Evolutionary conservation across 2,888 invertebrate species (phyloP).

Genomic region (Urechis unicinctus): DNA sequence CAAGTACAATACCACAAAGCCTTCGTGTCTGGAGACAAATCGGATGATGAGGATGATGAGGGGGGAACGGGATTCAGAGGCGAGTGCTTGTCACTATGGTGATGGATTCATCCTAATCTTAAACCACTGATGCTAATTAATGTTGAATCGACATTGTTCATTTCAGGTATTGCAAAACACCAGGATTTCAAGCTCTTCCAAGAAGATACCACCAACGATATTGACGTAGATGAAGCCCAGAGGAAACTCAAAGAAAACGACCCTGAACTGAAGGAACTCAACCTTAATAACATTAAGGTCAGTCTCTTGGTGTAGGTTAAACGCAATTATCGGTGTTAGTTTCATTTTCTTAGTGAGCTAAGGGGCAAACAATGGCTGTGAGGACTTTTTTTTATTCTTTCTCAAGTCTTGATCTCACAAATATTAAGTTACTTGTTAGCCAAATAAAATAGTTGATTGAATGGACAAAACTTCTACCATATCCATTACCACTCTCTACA

Average conservation of each 20-base stretch:
- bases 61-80: conserved; percentile 17
- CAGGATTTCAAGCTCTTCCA: conserved; percentile 70
- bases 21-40: conserved; percentile 36
- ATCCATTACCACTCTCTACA: no score
- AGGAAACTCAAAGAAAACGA: conserved; percentile 78
- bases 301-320: background rate
- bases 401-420: no score
- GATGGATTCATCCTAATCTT: no score
- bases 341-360: no score
- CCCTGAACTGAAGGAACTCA: conserved; percentile 64
- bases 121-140: background rate
- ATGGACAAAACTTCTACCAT: no score
- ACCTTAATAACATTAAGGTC: conserved; percentile 99
- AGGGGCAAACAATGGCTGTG: background rate
- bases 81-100: conserved; percentile 1
- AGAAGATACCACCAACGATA: conserved; percentile 92
- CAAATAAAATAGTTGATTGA: no score
- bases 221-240: conserved; percentile 89
- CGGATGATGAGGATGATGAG: background rate
- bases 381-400: background rate
- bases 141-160: background rate
- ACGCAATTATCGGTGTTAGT: no score
- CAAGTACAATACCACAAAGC: conserved; percentile 99
- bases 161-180: conserved; percentile 21
- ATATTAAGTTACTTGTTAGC: no score